Base-by-base conservation (phyloP, 2,113 vertebrate species). In the Varanus salvator region DNA sequence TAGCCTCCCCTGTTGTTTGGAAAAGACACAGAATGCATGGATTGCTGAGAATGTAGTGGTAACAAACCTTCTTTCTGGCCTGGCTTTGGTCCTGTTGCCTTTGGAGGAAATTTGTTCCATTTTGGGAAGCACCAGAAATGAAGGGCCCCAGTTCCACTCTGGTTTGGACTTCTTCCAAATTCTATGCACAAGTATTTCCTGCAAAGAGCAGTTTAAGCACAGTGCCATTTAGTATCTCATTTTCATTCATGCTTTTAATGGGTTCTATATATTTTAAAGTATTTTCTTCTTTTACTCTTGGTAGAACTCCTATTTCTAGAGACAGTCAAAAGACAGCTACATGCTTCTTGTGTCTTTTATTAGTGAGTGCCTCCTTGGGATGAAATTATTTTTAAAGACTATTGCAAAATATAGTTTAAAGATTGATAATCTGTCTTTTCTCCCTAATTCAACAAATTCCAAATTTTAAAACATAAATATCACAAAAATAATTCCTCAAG, bases 261-360 rank as follows among this genome's bases (percentile, higher is more conserved):
- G 9, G 9, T 69, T n/a, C 27, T 64, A 68, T 87, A 50, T 15
- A 87, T 80, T 87, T 87, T n/a, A 34, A 44, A 38, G 9, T 84
- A 15, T 54, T 88, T 88, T 66, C 75, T 80, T 82, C 50, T 50
- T 82, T 84, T 76, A 77, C 38, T 85, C 44, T 25, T n/a, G 4
- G 9, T 87, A 78, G 44, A 64, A 27, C 21, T 80, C 76, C 80
- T 80, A 17, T 27, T 71, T 85, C 74, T 85, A 77, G 15, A 38
- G 50, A 71, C 15, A 90, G 77, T 64, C 64, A 82, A 71, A 14
- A 68, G 48, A 27, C 72, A 44, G 34, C 31, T 31, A 72, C 5
- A 74, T 44, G 9, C 14, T 48, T 15, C 38, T 75, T 48, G 27
- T 60, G 38, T 48, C 54, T 44, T 74, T 38, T 27, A 38, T 84